phyloP scores from a whole-genome alignment of 2,113 vertebrate genomes.

The Tympanuchus pallidicinctus region DNA sequence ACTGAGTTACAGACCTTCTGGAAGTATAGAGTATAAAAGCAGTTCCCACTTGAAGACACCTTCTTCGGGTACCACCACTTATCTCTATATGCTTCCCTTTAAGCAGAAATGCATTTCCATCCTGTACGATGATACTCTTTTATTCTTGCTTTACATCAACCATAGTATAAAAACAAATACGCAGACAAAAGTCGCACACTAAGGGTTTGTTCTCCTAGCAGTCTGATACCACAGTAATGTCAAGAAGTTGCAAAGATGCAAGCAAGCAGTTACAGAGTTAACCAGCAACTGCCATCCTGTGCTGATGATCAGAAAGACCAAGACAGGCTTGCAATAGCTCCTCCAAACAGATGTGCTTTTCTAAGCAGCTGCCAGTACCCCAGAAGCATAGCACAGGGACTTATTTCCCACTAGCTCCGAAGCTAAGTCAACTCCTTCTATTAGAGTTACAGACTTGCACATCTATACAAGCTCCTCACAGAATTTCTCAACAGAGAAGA shows the following conservation, averaged over 20 bases:
- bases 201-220: not conserved
- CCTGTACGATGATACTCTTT: not conserved
- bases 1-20: not conserved
- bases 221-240: not conserved
- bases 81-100: not conserved
- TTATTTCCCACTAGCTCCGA: not conserved
- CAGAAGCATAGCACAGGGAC: fast-evolving
- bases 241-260: not conserved
- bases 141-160: not conserved
- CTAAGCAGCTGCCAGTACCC: not conserved
- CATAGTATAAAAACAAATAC: not conserved
- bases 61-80: not conserved
- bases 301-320: not conserved
- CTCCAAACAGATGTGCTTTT: not conserved
- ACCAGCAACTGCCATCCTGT: not conserved
- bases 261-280: not conserved
- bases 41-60: not conserved
- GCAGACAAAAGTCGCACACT: not conserved
- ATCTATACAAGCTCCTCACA: not conserved
- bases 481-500: not conserved
- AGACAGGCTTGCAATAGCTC: not conserved
- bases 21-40: not conserved
- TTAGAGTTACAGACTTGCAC: not conserved
- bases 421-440: not conserved
- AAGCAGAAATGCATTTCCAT: not conserved